Conservation (phyloP, 2,888 invertebrate genomes). For the Philhelius pedissequus region DNA sequence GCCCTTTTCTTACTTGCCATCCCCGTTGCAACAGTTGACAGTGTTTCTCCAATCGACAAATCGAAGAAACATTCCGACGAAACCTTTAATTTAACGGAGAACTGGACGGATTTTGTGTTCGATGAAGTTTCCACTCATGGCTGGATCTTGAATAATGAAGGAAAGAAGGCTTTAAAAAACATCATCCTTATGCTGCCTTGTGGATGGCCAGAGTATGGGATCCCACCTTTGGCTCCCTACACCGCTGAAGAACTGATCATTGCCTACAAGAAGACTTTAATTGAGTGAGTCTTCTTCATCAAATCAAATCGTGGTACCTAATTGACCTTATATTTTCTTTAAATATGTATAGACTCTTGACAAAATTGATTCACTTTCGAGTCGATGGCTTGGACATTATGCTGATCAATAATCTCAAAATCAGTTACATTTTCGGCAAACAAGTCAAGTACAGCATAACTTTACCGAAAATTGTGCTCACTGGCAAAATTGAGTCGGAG, state of each 20-base stretch:
- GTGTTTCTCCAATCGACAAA: not conserved
- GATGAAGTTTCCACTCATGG: constrained; percentile 63
- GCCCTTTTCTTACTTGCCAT: not conserved
- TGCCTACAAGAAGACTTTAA: not conserved
- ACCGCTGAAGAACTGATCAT: constrained; percentile 20
- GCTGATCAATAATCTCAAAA: constrained; percentile 73
- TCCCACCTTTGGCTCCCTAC: constrained; percentile 74
- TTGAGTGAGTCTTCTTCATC: constrained; percentile 21
- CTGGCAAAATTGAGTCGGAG: constrained; percentile 31
- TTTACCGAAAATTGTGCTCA: constrained; percentile 69
- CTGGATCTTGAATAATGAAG: constrained; percentile 73
- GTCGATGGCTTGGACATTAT: constrained; percentile 75
- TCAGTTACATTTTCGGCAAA: constrained; percentile 74
- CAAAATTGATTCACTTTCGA: constrained; percentile 73
- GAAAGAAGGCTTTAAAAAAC: constrained; percentile 39
- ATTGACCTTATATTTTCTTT: not conserved
- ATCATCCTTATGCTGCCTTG: constrained; percentile 70
- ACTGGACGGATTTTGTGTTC: constrained; percentile 12
- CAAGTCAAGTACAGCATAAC: constrained; percentile 73
- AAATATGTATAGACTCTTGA: not conserved
- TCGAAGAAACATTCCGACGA: not conserved
- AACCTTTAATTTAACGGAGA: not conserved
- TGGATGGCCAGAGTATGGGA: constrained; percentile 71
- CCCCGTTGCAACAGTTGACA: not conserved
- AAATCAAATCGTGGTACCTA: no score